Conservation (phyloP, 2,113 vertebrate species). For the Charadrius vociferus region DNA sequence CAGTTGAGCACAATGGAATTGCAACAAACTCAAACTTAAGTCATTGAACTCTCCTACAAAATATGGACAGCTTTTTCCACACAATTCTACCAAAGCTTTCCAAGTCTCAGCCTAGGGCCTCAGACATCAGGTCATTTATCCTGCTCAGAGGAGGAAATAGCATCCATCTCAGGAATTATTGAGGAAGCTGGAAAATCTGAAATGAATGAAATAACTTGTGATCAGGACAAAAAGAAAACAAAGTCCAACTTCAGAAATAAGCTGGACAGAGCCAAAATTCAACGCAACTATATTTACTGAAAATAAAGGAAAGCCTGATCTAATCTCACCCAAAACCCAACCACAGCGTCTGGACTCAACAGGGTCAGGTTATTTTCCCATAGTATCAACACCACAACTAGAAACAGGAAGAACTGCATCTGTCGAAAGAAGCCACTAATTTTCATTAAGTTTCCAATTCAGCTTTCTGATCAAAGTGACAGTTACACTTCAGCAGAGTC, state of each 20-base stretch:
- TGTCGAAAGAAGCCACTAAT: background rate
- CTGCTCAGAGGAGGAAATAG: background rate
- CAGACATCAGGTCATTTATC: background rate
- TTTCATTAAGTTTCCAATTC: constrained; percentile 28
- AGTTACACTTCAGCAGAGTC: constrained; percentile 36
- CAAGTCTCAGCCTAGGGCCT: background rate
- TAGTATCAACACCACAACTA: constrained; percentile 6
- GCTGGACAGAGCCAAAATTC: background rate
- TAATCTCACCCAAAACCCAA: constrained; percentile 6
- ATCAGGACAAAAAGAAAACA: background rate
- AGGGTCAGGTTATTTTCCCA: constrained; percentile 19
- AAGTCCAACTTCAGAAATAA: background rate
- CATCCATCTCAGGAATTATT: background rate
- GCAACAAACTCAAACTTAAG: background rate
- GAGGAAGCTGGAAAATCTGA: background rate
- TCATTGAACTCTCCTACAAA: background rate
- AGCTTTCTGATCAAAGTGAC: constrained; percentile 54
- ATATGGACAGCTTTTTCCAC: background rate
- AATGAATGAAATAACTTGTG: background rate
- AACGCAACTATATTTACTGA: background rate
- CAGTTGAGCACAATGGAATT: background rate
- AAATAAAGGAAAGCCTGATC: background rate
- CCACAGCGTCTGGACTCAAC: background rate
- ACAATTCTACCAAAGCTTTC: background rate
- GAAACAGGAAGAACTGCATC: background rate